Evolutionary conservation across 2,888 invertebrate species (phyloP), one percentile per base, ranked within the genome.

Genomic region (Tetranychus piercei): DNA sequence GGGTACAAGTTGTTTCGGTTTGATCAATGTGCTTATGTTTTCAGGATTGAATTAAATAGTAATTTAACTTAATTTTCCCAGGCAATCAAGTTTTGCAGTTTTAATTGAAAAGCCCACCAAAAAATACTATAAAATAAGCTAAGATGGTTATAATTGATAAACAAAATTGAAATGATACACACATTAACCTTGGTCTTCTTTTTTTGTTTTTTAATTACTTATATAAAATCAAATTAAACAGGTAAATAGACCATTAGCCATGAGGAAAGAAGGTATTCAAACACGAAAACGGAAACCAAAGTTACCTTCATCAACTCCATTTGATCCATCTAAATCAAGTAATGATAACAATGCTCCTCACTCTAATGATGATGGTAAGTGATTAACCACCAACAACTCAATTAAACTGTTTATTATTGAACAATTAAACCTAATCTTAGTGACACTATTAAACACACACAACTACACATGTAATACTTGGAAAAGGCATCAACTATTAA

Each of bases 241-340:
- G 97, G 95, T 96, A 81, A 94, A 95, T 86, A 90, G 99, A 83
- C 99, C 99, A 80, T 86, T 97, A 81, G 95, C 97, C 79, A 99
- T 99, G 97, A 97, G 97, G 86, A 99, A 99, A 84, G 99, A 99
- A 84, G 96, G 96, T 78, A 99, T 99, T 81, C 99, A 99, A 85
- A 97, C 97, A 80, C 86, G 97, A 83, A 99, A 99, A 86, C 88
- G 97, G 80, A 99, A 99, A 85, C 90, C 91, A 0, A 92, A 92
- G 65, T 23, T 22, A 69, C 23, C 69, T 55, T 55, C 55, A 55
- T 55, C 55, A 55, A 55, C 55, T 55, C 55, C 55, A 55, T 55
- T 55, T 55, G 55, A 55, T 55, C 7, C 55, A 55, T 55, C 55
- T 9, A 55, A 55, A 55, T 55, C 55, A 55, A 55, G 11, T 55